Percentiles rank a stretch among this genome's conserved stretches.
These are phyloP conservation scores for Acholoe squamosa DNA, from an alignment of 2,888 invertebrate species.

Conservation along the genomic window DNA sequence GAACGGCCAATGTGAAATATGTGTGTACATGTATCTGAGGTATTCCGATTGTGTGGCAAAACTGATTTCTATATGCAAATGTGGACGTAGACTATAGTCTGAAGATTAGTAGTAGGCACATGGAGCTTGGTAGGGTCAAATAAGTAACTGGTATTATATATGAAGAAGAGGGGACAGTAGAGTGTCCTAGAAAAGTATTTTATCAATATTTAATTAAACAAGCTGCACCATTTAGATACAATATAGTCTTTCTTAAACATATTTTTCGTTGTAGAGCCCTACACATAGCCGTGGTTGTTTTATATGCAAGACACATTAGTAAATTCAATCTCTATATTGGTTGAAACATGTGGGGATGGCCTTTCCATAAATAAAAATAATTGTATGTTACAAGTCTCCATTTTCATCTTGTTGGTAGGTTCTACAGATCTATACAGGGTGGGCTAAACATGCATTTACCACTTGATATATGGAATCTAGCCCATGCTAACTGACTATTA, in stretches of 20 bases:
- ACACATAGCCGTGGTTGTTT: not conserved
- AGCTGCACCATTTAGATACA: no score
- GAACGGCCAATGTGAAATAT: not conserved
- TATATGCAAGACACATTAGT: not conserved
- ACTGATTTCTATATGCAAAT: not conserved
- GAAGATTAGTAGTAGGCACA: conserved; percentile 48
- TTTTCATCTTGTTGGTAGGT: no score
- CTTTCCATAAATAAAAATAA: no score
- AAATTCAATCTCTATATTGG: not conserved
- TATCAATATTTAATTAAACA: not conserved
- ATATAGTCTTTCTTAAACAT: no score
- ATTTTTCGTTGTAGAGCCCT: no score
- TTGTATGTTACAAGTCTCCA: no score
- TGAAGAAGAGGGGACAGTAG: not conserved
- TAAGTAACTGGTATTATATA: not conserved
- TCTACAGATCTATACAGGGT: no score
- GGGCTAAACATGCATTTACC: no score
- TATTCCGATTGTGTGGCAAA: not conserved
- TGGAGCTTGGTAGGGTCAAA: not conserved
- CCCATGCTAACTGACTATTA: no score
- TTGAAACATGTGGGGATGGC: no score
- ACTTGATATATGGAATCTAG: no score
- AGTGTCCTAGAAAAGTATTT: not conserved
- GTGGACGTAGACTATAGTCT: conserved; percentile 41
- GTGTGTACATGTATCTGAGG: not conserved